These are phyloP conservation scores for Pseudobourletiella spinata DNA, from an alignment of 1,140 invertebrate genomes.

Conservation along the genomic window DNA sequence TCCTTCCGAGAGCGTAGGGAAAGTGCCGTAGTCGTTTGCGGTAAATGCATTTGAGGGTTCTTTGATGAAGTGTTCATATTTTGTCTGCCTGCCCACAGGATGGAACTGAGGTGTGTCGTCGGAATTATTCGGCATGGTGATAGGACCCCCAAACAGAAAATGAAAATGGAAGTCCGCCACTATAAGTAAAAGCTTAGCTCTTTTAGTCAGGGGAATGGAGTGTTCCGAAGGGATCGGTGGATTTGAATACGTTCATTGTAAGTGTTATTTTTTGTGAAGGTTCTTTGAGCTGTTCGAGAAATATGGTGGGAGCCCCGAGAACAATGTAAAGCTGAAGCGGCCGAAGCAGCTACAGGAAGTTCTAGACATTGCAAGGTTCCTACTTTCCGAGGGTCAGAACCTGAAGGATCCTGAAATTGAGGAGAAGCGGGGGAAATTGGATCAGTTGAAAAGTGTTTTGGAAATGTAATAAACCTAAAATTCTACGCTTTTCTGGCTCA, in stretches of 20 bases:
- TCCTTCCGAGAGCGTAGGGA: no score
- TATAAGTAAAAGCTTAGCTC: conserved; percentile 85
- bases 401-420: conserved; percentile 85
- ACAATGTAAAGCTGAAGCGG: conserved; percentile 94
- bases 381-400: conserved; percentile 76
- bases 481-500: no score
- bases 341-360: conserved; percentile 97
- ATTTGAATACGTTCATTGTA: no score
- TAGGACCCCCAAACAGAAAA: conserved; percentile 98
- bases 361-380: conserved; percentile 80
- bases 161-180: conserved; percentile 99
- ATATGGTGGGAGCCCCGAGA: conserved; percentile 89
- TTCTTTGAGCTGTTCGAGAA: conserved; percentile 99
- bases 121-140: conserved; percentile 98
- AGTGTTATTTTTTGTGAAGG: no score
- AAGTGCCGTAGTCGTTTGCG: no score
- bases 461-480: conserved; percentile 91
- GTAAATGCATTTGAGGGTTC: no score
- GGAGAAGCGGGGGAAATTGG: conserved; percentile 91
- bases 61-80: conserved; percentile 15
- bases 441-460: conserved; percentile 94
- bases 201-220: no score
- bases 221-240: no score
- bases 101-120: conserved; percentile 96
- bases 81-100: conserved; percentile 47